Percentiles rank a stretch among this genome's conserved stretches.
Evolutionary conservation across 2,797 vertebrate species (phyloP).

Genomic region (Sebastiscus tertius): DNA sequence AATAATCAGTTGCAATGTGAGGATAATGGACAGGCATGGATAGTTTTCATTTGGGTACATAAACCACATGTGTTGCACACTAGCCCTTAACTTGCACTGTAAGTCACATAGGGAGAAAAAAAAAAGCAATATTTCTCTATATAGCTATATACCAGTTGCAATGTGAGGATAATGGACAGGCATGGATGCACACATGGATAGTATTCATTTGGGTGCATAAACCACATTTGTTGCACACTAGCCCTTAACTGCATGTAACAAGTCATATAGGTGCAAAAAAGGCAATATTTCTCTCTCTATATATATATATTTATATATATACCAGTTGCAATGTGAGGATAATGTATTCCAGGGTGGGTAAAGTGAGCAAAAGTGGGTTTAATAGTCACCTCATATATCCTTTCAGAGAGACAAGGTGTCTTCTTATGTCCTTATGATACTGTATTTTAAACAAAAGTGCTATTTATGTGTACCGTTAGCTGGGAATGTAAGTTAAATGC

Average conservation of each 20-base stretch:
- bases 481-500: background rate
- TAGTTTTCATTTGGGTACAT: no score
- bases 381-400: background rate
- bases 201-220: background rate
- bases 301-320: no score
- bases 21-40: no score
- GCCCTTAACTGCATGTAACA: background rate
- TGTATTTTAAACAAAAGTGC: background rate
- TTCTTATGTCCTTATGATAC: background rate
- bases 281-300: background rate
- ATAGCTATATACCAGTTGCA: no score
- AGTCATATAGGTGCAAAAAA: no score
- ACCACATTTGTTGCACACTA: background rate
- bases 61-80: no score
- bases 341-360: background rate
- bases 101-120: no score
- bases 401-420: background rate
- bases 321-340: background rate
- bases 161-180: slow-evolving; percentile 23
- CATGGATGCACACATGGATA: slow-evolving; percentile 22
- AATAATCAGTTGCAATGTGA: no score
- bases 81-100: no score
- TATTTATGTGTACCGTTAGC: background rate
- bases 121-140: no score
- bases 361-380: background rate